Percentiles rank a stretch among this genome's conserved stretches.
phyloP scores from a whole-genome alignment of 64 coral and sea anemone genomes.

The Porites lutea region DNA sequence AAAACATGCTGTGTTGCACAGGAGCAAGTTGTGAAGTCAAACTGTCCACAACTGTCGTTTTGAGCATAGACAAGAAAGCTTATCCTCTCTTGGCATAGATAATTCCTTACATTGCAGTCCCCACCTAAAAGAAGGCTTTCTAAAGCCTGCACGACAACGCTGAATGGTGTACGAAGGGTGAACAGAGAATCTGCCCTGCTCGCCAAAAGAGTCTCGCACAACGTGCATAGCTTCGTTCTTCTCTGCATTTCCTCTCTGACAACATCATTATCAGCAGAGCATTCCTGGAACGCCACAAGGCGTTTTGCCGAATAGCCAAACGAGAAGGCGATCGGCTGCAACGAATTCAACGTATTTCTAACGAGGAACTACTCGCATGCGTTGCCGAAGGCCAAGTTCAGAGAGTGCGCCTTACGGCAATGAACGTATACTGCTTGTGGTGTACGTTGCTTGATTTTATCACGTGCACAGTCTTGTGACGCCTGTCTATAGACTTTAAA shows the following conservation, averaged over 20 bases:
- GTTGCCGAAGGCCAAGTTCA: constrained; percentile 26
- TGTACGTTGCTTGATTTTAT: constrained; percentile 26
- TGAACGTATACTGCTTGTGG: constrained; percentile 41
- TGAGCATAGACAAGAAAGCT: no score
- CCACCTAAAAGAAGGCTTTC: background rate
- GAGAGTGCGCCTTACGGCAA: constrained; percentile 28
- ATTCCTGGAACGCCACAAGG: constrained; percentile 43
- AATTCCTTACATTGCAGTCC: no score
- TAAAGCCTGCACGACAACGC: constrained; percentile 55
- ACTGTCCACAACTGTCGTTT: no score
- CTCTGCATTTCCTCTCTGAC: constrained; percentile 60
- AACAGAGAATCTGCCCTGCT: constrained; percentile 53
- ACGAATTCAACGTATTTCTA: constrained; percentile 50
- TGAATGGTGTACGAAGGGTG: constrained; percentile 65
- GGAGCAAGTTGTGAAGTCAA: no score
- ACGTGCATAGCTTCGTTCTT: constrained; percentile 13
- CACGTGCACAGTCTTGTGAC: no score
- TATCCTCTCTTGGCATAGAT: no score
- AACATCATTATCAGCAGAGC: constrained; percentile 32
- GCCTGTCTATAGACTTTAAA: no score
- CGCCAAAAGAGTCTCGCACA: constrained; percentile 48
- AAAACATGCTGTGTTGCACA: no score
- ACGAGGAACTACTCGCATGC: constrained; percentile 37
- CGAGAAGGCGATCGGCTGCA: constrained; percentile 40
- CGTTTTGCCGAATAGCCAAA: constrained; percentile 64